These are phyloP conservation scores for Cichladusa arquata DNA, from an alignment of 2,113 vertebrate genomes.

Conservation along the genomic window DNA sequence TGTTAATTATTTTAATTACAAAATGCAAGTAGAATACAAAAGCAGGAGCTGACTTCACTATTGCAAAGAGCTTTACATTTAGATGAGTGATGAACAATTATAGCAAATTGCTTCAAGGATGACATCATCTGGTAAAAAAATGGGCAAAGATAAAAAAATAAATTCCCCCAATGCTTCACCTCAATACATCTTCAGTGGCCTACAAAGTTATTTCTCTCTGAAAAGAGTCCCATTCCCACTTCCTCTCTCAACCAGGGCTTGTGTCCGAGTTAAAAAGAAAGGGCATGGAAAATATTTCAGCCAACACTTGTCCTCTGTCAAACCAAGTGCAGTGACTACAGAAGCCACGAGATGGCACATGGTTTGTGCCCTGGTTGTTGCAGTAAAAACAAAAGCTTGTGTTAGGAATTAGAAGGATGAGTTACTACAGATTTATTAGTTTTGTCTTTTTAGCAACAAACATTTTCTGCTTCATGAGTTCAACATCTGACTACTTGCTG, in stretches of 20 bases:
- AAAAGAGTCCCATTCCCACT: not conserved
- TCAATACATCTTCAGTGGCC: not conserved
- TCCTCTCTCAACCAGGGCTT: not conserved
- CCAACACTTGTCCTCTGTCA: not conserved
- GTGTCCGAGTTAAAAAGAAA: not conserved
- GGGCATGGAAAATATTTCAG: not conserved
- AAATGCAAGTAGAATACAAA: not conserved
- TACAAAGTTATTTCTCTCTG: rapidly evolving
- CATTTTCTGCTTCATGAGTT: not conserved
- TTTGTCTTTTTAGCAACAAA: not conserved
- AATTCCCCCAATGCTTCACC: not conserved
- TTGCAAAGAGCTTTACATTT: not conserved
- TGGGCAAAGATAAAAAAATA: rapidly evolving
- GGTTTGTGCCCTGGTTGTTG: not conserved
- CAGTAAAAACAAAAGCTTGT: not conserved
- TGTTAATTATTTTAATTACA: not conserved
- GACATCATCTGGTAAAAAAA: not conserved
- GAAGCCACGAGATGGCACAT: constrained; percentile 70
- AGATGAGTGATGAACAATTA: not conserved
- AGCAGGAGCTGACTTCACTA: not conserved
- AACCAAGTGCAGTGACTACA: constrained; percentile 13
- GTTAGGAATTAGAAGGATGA: not conserved
- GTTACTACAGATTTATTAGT: not conserved
- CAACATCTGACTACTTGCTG: not conserved
- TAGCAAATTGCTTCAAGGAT: not conserved